These are phyloP conservation scores for Boloria euphrosyne DNA, from an alignment of 2,888 invertebrate species.

Conservation along the genomic window DNA sequence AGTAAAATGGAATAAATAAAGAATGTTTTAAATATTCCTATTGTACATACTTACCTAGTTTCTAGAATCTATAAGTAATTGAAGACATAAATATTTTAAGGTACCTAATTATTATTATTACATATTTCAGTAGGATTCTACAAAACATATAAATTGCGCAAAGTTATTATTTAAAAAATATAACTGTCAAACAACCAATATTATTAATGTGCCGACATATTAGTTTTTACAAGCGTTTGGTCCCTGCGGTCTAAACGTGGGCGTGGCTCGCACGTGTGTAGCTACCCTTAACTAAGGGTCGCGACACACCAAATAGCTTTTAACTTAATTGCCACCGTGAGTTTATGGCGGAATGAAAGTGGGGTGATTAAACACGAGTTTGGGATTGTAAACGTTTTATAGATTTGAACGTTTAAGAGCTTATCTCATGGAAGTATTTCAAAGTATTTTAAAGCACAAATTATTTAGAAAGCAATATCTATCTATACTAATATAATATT, in stretches of 20 bases:
- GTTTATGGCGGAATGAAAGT: conserved; percentile 52
- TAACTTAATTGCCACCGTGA: conserved; percentile 60
- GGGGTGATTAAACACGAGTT: conserved; percentile 43
- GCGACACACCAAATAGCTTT: conserved; percentile 62
- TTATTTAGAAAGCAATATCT: background rate
- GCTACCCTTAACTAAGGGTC: conserved; percentile 72
- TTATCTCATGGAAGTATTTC: conserved; percentile 6
- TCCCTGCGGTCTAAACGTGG: conserved; percentile 35
- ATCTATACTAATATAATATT: too few relatives aligned
- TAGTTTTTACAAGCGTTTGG: conserved; percentile 23
- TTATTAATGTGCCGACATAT: conserved; percentile 11
- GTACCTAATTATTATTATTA: too few relatives aligned
- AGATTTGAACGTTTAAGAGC: conserved; percentile 14
- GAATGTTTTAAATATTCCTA: too few relatives aligned
- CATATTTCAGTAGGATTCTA: too few relatives aligned
- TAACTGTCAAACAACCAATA: background rate
- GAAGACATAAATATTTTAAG: too few relatives aligned
- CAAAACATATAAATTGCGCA: background rate
- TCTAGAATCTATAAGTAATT: too few relatives aligned
- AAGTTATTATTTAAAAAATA: background rate
- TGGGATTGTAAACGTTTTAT: conserved; percentile 28
- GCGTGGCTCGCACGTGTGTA: conserved; percentile 58
- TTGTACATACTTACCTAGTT: too few relatives aligned
- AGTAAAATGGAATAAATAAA: too few relatives aligned
- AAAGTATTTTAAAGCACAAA: too few relatives aligned